A percentile compares a stretch with the other conserved stretches of the same genome.
Evolutionary conservation across 2,113 vertebrate genomes (phyloP).

Genomic region (Sarotherodon lohbergeri): DNA sequence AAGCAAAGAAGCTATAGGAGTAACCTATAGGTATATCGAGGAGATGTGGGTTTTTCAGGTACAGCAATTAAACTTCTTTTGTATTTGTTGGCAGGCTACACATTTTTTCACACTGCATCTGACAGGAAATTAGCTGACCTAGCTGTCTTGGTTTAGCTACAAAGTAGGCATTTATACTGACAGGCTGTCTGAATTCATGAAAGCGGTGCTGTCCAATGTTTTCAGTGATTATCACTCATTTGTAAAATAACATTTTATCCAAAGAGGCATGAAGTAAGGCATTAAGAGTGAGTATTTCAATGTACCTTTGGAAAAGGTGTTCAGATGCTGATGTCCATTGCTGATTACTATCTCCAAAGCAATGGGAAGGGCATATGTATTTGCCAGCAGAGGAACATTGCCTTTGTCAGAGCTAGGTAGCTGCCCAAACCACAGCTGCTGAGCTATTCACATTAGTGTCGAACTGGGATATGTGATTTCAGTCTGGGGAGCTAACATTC

Average conservation of each 20-base stretch:
- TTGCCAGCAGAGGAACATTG: neutral
- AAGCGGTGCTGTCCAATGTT: neutral
- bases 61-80: neutral
- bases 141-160: neutral
- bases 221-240: slow-evolving; percentile 2
- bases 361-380: neutral
- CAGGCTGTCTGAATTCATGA: neutral
- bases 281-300: neutral
- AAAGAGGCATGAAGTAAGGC: neutral
- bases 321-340: neutral
- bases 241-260: neutral
- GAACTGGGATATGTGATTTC: neutral
- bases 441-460: neutral
- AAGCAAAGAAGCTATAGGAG: neutral
- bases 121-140: neutral
- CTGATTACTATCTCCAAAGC: neutral
- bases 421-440: neutral
- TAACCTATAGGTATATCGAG: neutral
- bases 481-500: neutral
- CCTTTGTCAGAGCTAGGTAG: neutral
- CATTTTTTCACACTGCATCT: neutral
- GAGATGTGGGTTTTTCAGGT: neutral
- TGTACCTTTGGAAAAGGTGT: neutral
- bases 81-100: neutral
- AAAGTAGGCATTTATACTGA: slow-evolving; percentile 9